A percentile compares a stretch with the other conserved stretches of the same genome.
Evolutionary conservation across 2,888 invertebrate species (phyloP).

Genomic region (Phyllotreta striolata): DNA sequence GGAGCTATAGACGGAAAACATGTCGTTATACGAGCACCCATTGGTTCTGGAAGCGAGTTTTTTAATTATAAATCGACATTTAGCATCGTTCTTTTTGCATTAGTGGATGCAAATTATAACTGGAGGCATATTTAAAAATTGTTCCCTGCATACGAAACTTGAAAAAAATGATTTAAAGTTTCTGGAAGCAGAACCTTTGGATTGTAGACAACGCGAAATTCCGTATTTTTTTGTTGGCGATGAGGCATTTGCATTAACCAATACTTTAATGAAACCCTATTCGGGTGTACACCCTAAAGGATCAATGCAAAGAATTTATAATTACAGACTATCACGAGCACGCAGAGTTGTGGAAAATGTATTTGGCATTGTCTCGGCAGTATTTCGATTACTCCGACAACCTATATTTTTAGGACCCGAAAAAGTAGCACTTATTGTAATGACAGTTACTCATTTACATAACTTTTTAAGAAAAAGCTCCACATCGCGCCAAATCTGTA

Average conservation of each 20-base stretch:
- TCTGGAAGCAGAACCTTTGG: slow-evolving; percentile 34
- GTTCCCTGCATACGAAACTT: slow-evolving; percentile 26
- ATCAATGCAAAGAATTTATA: slow-evolving; percentile 43
- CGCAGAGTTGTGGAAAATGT: slow-evolving; percentile 20
- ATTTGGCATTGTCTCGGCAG: slow-evolving; percentile 32
- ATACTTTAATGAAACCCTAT: slow-evolving; percentile 42
- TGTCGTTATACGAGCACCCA: slow-evolving; percentile 25
- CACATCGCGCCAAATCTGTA: slow-evolving; percentile 38
- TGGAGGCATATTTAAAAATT: slow-evolving; percentile 45
- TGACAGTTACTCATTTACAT: slow-evolving; percentile 42
- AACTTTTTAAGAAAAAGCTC: slow-evolving; percentile 45
- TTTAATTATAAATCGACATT: slow-evolving; percentile 40
- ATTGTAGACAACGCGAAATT: slow-evolving; percentile 33
- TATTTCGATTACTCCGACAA: slow-evolving; percentile 43
- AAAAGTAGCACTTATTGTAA: slow-evolving; percentile 39
- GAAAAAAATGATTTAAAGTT: slow-evolving; percentile 22
- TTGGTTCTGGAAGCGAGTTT: slow-evolving; percentile 22
- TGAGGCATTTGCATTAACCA: slow-evolving; percentile 42
- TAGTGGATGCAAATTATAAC: slow-evolving; percentile 56
- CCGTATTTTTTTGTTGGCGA: slow-evolving; percentile 48
- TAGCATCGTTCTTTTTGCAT: slow-evolving; percentile 54
- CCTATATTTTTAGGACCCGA: slow-evolving; percentile 45
- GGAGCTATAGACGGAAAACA: slow-evolving; percentile 28
- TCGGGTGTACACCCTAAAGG: slow-evolving; percentile 32
- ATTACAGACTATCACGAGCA: slow-evolving; percentile 19